Conservation (phyloP, 2,113 vertebrate genomes). For the Octodon degus region DNA sequence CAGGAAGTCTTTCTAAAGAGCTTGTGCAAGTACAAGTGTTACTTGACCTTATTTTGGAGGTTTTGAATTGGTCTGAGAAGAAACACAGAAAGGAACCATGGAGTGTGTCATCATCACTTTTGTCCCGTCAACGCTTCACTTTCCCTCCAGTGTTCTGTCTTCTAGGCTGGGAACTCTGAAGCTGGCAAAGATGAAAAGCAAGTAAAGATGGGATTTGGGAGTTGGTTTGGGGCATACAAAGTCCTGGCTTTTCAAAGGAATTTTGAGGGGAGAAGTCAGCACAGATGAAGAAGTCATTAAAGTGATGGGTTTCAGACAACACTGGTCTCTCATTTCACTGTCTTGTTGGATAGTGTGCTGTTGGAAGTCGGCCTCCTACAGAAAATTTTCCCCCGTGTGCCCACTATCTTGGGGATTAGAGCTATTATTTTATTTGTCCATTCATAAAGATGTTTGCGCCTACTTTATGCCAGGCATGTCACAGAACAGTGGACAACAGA, state of each 20-base stretch:
- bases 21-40: neutral
- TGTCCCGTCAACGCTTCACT: neutral
- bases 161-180: neutral
- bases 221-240: neutral
- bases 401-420: neutral
- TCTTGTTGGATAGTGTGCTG: neutral
- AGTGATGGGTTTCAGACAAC: constrained; percentile 8
- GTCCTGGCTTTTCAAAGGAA: neutral
- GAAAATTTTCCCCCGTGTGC: neutral
- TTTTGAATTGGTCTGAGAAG: constrained; percentile 48
- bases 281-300: constrained; percentile 61
- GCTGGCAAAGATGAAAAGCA: neutral
- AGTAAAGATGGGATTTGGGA: neutral
- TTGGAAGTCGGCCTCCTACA: constrained; percentile 2
- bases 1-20: neutral
- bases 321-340: constrained; percentile 20
- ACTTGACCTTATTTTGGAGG: constrained; percentile 64
- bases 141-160: neutral
- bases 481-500: neutral
- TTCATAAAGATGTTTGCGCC: neutral
- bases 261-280: neutral
- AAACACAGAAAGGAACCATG: constrained; percentile 21
- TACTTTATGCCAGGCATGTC: neutral
- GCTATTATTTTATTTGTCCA: constrained; percentile 10
- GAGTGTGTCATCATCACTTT: neutral